A percentile compares a stretch with the other conserved stretches of the same genome.
Conservation (phyloP, 2,113 vertebrate species). For the Genyomyrus donnyi region DNA sequence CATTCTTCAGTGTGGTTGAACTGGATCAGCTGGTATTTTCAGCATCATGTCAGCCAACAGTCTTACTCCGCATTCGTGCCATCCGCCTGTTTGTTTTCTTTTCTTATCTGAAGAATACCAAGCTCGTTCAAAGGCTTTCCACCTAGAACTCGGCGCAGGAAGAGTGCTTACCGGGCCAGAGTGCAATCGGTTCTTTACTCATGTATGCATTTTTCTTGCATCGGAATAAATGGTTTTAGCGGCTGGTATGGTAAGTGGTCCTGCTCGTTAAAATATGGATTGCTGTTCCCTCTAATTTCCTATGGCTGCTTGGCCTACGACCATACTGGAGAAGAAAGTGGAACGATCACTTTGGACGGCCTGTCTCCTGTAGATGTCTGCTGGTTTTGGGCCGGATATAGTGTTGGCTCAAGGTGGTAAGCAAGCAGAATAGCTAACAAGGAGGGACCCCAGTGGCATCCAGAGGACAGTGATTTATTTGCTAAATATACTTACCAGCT, state of each 20-base stretch:
- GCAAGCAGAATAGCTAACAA: background rate
- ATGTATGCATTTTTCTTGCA: background rate
- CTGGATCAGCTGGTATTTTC: background rate
- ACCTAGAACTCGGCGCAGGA: background rate
- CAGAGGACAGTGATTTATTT: background rate
- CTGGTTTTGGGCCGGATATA: background rate
- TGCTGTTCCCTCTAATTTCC: background rate
- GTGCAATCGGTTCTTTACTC: too few relatives aligned
- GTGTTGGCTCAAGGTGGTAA: background rate
- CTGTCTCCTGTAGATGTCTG: background rate
- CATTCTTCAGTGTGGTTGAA: background rate
- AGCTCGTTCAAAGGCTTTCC: background rate
- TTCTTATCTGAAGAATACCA: background rate
- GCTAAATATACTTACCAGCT: background rate
- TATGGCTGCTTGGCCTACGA: background rate
- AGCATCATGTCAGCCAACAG: background rate
- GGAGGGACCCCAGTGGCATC: background rate
- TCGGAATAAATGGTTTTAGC: background rate
- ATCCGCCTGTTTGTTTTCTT: background rate
- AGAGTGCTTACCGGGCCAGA: background rate
- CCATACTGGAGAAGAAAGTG: background rate
- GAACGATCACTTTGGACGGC: background rate
- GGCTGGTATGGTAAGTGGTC: background rate
- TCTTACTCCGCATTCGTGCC: background rate
- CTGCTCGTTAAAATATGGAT: background rate